These are phyloP conservation scores for Podarcis cretensis DNA, from an alignment of 2,113 vertebrate species.

Conservation along the genomic window DNA sequence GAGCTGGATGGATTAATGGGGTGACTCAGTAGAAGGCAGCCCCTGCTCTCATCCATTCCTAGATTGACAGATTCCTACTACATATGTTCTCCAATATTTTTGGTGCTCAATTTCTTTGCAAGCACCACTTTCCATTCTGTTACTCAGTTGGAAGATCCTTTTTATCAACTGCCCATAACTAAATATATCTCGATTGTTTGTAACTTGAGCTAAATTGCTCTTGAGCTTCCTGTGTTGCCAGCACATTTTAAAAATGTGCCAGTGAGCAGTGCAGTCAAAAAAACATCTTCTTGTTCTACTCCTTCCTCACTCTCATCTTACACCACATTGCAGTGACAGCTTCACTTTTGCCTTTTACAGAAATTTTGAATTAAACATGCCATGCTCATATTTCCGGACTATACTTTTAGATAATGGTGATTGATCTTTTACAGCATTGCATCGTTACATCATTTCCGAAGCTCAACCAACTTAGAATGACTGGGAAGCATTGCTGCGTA, in stretches of 20 bases:
- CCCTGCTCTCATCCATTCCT: too few species aligned
- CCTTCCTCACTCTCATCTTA: neutral
- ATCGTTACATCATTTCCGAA: slow-evolving; percentile 39
- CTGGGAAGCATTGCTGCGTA: slow-evolving; percentile 18
- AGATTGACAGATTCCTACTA: neutral
- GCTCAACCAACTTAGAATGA: slow-evolving; percentile 31
- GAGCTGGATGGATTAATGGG: too few species aligned
- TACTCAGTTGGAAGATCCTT: slow-evolving; percentile 25
- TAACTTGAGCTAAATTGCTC: slow-evolving; percentile 12
- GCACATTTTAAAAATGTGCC: slow-evolving; percentile 19
- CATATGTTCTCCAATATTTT: neutral
- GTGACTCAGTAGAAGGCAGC: too few species aligned
- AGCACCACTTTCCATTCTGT: slow-evolving; percentile 18
- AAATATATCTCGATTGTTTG: slow-evolving; percentile 28
- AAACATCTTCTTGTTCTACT: neutral
- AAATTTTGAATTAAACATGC: slow-evolving; percentile 40
- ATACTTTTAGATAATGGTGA: slow-evolving; percentile 42
- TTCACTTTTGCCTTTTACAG: slow-evolving; percentile 32
- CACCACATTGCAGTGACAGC: neutral
- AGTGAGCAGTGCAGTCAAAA: neutral
- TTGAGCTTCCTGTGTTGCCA: slow-evolving; percentile 32
- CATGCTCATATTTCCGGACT: slow-evolving; percentile 21
- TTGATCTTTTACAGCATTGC: slow-evolving; percentile 14
- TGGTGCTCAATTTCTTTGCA: slow-evolving; percentile 11
- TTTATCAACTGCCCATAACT: slow-evolving; percentile 32